phyloP scores from a whole-genome alignment of 2,113 vertebrate genomes.

The Rhinogobius similis region DNA sequence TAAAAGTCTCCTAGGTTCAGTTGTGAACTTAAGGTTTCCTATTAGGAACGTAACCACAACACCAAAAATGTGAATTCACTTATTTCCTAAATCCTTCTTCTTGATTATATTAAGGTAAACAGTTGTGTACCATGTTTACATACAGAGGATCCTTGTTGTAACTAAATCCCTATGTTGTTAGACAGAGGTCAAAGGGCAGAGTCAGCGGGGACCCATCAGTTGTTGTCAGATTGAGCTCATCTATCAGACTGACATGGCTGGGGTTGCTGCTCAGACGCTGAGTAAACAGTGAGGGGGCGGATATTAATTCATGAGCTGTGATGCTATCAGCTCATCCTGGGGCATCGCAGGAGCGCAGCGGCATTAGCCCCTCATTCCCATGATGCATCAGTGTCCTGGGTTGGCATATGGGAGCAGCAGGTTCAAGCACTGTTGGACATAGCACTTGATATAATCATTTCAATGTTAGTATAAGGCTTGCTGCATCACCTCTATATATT shows the following conservation, averaged over 20 bases:
- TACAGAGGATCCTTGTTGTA: constrained; percentile 1
- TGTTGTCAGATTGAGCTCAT: constrained; percentile 53
- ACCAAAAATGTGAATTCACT: too few species aligned
- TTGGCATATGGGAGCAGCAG: constrained; percentile 9
- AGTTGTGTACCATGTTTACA: neutral
- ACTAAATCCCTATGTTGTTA: constrained; percentile 35
- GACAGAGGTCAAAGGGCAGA: constrained; percentile 53
- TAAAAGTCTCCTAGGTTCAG: too few species aligned
- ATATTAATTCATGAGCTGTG: constrained; percentile 49
- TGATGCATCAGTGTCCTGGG: constrained; percentile 14
- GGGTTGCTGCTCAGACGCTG: constrained; percentile 15
- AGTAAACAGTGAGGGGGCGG: constrained; percentile 31
- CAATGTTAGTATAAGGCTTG: neutral
- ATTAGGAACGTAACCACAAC: too few species aligned
- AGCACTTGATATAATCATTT: neutral
- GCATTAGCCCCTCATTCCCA: constrained; percentile 40
- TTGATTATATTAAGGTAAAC: neutral
- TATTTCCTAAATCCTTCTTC: neutral
- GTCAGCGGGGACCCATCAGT: constrained; percentile 27
- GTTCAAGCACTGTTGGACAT: neutral
- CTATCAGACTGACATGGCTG: constrained; percentile 51
- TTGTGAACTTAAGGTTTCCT: neutral
- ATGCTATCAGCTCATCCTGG: constrained; percentile 61
- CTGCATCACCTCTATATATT: neutral
- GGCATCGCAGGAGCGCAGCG: constrained; percentile 19